Conservation (phyloP, 2,113 vertebrate genomes). For the Pteropus alecto region DNA sequence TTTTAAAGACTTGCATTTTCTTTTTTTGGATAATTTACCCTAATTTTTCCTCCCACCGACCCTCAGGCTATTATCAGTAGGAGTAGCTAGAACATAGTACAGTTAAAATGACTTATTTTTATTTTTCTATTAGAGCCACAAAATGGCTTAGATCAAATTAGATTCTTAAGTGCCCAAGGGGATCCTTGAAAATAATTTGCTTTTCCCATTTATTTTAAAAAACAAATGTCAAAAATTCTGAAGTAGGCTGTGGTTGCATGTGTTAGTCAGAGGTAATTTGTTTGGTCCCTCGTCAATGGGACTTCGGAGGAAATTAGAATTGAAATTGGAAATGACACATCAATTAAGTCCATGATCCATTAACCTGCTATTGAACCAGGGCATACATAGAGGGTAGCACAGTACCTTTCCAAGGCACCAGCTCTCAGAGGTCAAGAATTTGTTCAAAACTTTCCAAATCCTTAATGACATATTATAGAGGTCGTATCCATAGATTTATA, state of each 20-base stretch:
- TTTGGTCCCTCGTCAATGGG: neutral
- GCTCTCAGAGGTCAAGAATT: neutral
- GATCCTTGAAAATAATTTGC: neutral
- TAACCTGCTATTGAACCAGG: neutral
- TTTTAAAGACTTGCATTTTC: neutral
- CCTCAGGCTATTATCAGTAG: neutral
- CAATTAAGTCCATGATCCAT: neutral
- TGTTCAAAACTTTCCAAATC: neutral
- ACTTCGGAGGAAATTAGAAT: neutral
- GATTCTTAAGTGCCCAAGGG: neutral
- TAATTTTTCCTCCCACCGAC: neutral
- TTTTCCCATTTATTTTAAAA: neutral
- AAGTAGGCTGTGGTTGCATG: neutral
- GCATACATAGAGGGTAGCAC: neutral
- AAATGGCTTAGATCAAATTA: neutral
- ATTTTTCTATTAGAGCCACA: neutral
- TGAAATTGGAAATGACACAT: neutral
- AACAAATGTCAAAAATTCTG: neutral
- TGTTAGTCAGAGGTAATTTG: neutral
- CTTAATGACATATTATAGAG: neutral
- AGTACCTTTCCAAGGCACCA: neutral
- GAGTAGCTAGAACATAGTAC: neutral
- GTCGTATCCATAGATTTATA: neutral
- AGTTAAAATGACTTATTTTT: neutral
- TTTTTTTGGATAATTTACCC: neutral